phyloP scores from a whole-genome alignment of 2,888 invertebrate genomes.

The Melinaea menophilus region DNA sequence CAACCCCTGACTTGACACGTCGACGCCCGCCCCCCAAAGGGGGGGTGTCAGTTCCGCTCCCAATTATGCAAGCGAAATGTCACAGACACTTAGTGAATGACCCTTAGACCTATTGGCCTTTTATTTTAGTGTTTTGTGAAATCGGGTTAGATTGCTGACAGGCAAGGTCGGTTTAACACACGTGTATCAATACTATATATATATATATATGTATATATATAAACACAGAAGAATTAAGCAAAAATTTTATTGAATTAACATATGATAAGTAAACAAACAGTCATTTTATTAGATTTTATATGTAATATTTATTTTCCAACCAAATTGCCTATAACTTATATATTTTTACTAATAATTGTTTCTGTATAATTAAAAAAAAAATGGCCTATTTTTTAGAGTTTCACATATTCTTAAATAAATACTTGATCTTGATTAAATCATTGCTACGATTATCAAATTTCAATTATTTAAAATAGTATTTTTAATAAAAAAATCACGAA shows the following conservation, averaged over 20 bases:
- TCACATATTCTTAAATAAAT: no score
- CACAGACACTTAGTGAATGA: constrained; percentile 68
- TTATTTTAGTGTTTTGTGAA: constrained; percentile 59
- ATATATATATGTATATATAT: no score
- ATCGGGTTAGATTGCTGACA: constrained; percentile 53
- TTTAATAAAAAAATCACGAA: background rate
- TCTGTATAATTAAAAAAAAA: no score
- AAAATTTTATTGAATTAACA: no score
- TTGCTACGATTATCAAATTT: background rate
- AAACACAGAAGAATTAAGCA: no score
- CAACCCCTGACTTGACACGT: constrained; percentile 72
- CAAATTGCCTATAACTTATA: no score
- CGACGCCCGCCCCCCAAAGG: constrained; percentile 51
- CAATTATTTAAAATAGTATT: background rate
- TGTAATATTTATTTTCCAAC: no score
- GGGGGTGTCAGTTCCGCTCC: constrained; percentile 62
- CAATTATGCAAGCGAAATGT: constrained; percentile 76
- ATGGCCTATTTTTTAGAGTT: no score
- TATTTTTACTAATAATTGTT: no score
- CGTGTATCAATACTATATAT: constrained; percentile 15
- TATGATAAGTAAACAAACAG: no score
- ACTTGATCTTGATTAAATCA: no score
- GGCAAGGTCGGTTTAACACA: constrained; percentile 33
- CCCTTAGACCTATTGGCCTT: constrained; percentile 76
- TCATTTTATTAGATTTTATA: no score